phyloP scores from a whole-genome alignment of 2,113 vertebrate species.

The Podarcis cretensis region DNA sequence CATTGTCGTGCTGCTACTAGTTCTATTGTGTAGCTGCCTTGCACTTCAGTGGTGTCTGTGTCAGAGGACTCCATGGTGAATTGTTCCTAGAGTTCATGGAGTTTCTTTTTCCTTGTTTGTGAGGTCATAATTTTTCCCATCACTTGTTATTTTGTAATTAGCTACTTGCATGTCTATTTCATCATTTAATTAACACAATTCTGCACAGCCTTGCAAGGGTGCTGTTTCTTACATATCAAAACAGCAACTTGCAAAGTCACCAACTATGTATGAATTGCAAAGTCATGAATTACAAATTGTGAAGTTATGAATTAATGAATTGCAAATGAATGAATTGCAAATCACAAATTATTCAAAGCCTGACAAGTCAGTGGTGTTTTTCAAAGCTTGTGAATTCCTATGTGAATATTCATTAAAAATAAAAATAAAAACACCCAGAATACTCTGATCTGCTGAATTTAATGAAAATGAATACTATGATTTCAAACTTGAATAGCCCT shows the following conservation, averaged over 20 bases:
- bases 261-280: conserved; percentile 1
- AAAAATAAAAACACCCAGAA: background rate
- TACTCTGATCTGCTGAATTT: conserved; percentile 3
- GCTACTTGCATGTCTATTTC: background rate
- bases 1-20: background rate
- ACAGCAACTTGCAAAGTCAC: conserved; percentile 17
- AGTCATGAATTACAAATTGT: conserved; percentile 28
- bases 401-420: conserved; percentile 19
- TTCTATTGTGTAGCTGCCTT: background rate
- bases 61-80: no score
- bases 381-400: conserved; percentile 11
- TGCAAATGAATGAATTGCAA: conserved; percentile 30
- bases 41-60: background rate
- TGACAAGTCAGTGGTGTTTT: conserved; percentile 4
- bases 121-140: background rate
- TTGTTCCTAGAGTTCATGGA: background rate
- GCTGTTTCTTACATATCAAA: conserved; percentile 5
- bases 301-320: conserved; percentile 16
- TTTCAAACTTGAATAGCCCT: conserved; percentile 15
- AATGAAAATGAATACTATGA: conserved; percentile 15
- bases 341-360: background rate
- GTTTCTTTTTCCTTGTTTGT: no score
- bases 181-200: background rate
- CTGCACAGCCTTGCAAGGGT: background rate
- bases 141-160: background rate